Percentiles rank a stretch among this genome's conserved stretches.
These are phyloP conservation scores for Orchesellides sinensis DNA, from an alignment of 2,888 invertebrate genomes.

Conservation along the genomic window DNA sequence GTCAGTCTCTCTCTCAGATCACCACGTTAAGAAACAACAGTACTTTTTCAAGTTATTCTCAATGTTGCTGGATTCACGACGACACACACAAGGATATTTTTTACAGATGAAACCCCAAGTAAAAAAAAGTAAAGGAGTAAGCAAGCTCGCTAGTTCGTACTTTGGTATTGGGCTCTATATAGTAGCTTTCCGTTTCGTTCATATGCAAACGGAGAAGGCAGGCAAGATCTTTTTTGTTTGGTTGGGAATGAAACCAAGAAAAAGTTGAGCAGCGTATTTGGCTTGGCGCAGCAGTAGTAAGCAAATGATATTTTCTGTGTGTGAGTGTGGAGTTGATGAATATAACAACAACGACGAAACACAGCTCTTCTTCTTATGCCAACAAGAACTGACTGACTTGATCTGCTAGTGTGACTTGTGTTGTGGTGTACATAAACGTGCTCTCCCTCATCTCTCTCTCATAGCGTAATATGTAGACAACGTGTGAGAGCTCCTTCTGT, in stretches of 20 bases:
- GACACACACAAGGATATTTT: neutral
- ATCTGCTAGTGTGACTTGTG: constrained; percentile 14
- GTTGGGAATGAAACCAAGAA: constrained; percentile 8
- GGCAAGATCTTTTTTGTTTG: constrained; percentile 17
- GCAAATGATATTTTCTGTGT: neutral
- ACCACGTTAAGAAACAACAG: no score
- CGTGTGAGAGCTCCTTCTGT: no score
- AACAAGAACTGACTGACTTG: constrained; percentile 51
- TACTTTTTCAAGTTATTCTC: neutral
- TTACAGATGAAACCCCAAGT: neutral
- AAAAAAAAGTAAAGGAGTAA: neutral
- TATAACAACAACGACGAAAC: constrained; percentile 17
- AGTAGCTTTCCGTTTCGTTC: neutral
- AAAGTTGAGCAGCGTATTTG: neutral
- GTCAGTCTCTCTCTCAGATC: no score
- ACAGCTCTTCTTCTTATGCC: constrained; percentile 11
- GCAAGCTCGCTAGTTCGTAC: constrained; percentile 8
- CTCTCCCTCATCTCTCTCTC: neutral
- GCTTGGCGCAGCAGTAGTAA: constrained; percentile 18
- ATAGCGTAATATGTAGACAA: neutral
- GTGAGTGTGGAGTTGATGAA: neutral
- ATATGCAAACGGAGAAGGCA: constrained; percentile 9
- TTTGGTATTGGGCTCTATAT: constrained; percentile 10
- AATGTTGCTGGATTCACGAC: neutral
- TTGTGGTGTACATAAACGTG: constrained; percentile 25